These are phyloP conservation scores for Notechis scutatus DNA, from an alignment of 2,113 vertebrate species.

Conservation along the genomic window DNA sequence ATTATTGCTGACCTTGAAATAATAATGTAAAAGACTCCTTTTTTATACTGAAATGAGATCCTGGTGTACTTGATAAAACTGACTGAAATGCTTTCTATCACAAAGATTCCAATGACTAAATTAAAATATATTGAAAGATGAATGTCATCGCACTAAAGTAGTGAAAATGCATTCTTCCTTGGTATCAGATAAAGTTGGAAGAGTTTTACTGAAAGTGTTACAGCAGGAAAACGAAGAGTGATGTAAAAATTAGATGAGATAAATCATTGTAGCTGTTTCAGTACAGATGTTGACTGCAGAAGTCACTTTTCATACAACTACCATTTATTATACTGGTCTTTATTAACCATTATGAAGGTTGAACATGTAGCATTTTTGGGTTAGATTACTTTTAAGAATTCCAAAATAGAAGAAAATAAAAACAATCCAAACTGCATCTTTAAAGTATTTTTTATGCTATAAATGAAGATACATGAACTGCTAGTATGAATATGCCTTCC, in stretches of 20 bases:
- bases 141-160: conserved; percentile 56
- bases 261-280: conserved; percentile 62
- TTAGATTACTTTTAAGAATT: conserved; percentile 16
- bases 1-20: conserved; percentile 57
- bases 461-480: conserved; percentile 1
- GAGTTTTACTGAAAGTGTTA: conserved; percentile 59
- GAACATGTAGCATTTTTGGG: conserved; percentile 48
- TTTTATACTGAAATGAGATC: conserved; percentile 54
- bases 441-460: conserved; percentile 13
- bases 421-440: conserved; percentile 19
- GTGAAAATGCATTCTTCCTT: conserved; percentile 59
- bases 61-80: conserved; percentile 52
- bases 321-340: conserved; percentile 55
- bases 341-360: conserved; percentile 47
- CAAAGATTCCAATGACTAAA: conserved; percentile 60
- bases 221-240: conserved; percentile 65
- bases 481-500: not conserved
- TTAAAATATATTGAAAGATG: conserved; percentile 71
- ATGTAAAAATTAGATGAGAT: conserved; percentile 70
- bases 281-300: conserved; percentile 63
- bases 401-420: conserved; percentile 25
- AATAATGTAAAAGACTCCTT: conserved; percentile 52
- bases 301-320: conserved; percentile 68
- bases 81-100: conserved; percentile 57
- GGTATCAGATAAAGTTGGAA: conserved; percentile 61